A percentile compares a stretch with the other conserved stretches of the same genome.
These are phyloP conservation scores for Macrobrachium nipponense DNA, from an alignment of 1,140 invertebrate species.

Conservation along the genomic window DNA sequence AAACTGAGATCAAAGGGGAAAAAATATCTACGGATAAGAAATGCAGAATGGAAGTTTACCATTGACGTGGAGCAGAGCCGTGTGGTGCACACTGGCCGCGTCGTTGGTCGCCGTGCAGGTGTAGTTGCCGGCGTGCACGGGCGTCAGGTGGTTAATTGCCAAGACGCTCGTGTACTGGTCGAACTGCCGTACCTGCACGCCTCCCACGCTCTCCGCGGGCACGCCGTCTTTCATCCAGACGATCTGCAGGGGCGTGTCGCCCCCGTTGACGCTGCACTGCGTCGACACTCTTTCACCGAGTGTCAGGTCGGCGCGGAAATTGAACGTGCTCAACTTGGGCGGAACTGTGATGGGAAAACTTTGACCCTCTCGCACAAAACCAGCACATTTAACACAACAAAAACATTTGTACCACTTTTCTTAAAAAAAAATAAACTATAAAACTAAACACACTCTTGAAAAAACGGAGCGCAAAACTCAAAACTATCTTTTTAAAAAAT, in stretches of 20 bases:
- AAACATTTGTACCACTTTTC: no score
- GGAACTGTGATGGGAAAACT: constrained; percentile 51
- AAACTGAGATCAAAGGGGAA: no score
- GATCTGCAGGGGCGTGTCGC: constrained; percentile 81
- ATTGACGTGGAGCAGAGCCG: constrained; percentile 80
- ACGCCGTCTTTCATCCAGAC: constrained; percentile 82
- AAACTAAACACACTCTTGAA: no score
- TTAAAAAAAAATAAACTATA: no score
- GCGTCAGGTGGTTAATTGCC: constrained; percentile 43
- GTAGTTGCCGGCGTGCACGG: constrained; percentile 82
- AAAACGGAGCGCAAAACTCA: no score
- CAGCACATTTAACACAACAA: no score
- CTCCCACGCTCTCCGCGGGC: constrained; percentile 70
- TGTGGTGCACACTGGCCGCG: constrained; percentile 80
- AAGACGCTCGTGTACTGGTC: constrained; percentile 51
- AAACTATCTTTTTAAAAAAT: no score
- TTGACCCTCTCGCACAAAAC: neutral
- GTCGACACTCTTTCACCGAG: constrained; percentile 56
- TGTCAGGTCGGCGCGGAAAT: constrained; percentile 50
- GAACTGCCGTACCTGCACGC: constrained; percentile 75
- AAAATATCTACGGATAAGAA: neutral
- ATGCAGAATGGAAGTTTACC: constrained; percentile 74
- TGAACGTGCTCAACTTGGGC: constrained; percentile 58
- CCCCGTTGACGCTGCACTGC: constrained; percentile 78
- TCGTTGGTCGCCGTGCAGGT: constrained; percentile 83